Conservation (phyloP, 1,140 invertebrate species). For the Anoplolepis gracilipes region DNA sequence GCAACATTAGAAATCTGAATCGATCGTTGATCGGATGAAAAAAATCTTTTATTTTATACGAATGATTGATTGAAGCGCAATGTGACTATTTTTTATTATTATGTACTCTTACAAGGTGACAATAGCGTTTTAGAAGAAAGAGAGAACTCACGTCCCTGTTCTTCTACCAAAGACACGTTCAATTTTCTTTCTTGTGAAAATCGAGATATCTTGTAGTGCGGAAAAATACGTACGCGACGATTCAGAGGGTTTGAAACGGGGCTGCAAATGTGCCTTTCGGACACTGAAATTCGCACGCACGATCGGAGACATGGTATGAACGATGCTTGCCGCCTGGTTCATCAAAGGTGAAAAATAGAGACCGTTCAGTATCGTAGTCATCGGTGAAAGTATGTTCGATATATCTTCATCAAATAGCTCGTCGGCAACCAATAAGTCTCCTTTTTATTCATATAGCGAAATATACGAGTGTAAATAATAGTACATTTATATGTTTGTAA, state of each 20-base stretch:
- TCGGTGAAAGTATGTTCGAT: conserved; percentile 53
- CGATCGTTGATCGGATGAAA: not conserved
- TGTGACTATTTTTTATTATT: not conserved
- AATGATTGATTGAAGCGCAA: not conserved
- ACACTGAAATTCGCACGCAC: conserved; percentile 28
- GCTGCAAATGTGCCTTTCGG: conserved; percentile 34
- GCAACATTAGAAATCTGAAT: not conserved
- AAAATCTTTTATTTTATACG: not conserved
- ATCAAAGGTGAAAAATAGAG: conserved; percentile 63
- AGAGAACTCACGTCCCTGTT: not conserved
- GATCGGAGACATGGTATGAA: conserved; percentile 63
- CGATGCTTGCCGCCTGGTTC: conserved; percentile 62
- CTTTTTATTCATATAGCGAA: not conserved
- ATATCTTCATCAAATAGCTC: conserved; percentile 39
- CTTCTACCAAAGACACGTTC: not conserved
- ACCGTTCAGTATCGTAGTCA: not conserved
- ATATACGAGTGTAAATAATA: not conserved
- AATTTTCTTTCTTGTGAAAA: conserved; percentile 18
- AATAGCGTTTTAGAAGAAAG: not conserved
- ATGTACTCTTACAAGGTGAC: not conserved
- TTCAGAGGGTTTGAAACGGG: not conserved
- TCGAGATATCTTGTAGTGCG: not conserved
- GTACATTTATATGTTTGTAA: not conserved
- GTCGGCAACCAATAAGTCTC: not conserved
- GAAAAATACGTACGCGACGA: conserved; percentile 8